Evolutionary conservation across 2,797 vertebrate species (phyloP).

Genomic region (Alca torda): DNA sequence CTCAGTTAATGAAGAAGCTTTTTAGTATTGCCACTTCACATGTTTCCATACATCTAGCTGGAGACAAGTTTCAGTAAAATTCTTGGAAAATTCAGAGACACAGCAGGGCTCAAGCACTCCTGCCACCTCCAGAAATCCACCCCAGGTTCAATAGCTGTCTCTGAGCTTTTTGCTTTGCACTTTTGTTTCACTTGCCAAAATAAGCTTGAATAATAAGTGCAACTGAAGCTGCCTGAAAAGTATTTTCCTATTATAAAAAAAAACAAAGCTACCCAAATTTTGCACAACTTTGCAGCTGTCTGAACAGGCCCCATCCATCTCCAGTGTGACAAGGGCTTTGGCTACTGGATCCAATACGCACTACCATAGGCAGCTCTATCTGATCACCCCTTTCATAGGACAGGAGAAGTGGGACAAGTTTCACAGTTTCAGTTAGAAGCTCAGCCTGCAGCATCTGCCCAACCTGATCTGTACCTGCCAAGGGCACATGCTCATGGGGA

Average conservation of each 20-base stretch:
- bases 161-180: background rate
- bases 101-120: background rate
- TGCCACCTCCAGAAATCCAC: background rate
- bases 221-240: background rate
- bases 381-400: accelerated
- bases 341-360: background rate
- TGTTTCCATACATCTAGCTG: background rate
- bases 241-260: background rate
- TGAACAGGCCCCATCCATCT: background rate
- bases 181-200: background rate
- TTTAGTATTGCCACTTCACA: slow-evolving; percentile 24
- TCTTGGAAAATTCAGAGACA: background rate
- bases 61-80: background rate
- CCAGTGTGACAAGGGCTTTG: background rate
- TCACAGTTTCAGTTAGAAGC: background rate
- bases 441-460: background rate
- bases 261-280: background rate
- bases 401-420: background rate
- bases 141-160: background rate
- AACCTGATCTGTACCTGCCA: background rate
- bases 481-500: background rate
- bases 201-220: too few species aligned
- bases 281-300: background rate
- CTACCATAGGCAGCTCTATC: background rate
- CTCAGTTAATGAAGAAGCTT: slow-evolving; percentile 73